Base-by-base conservation (phyloP, 1,140 invertebrate species). In the Penaeus chinensis region DNA sequence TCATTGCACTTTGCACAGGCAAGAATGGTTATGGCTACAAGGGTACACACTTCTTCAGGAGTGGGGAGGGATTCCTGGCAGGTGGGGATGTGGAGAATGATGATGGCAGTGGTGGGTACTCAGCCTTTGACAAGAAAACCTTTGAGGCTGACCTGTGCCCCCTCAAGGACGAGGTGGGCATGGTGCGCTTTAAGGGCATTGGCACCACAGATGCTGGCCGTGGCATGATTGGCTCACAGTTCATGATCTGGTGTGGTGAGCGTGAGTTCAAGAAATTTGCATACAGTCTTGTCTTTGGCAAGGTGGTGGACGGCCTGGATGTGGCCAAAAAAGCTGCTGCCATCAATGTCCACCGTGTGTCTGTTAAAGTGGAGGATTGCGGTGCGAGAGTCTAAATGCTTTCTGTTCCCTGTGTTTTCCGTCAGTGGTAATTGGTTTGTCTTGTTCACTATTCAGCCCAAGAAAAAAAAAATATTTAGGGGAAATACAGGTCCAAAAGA, bases 61-160 rank as follows among this genome's bases (percentile, higher is more conserved):
- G 86, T 71, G 90, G 88, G 10, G 90, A 90, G 66, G 90, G 90
- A 7, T 89, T 90, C 69, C 83, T 90, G 54, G 90, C 87, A 10
- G 90, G 90, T 1, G 90, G 90, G 18, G 90, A 90, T 47, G 88
- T 90, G n/a, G 90, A 90, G 71, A 87, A 87, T 77, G 88, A 90
- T 60, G 90, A 90, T 69, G 90, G 90, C 37, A 85, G 88, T 47
- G 90, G 90, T 65, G 90, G 90, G 7, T 90, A 89, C 66, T 90
- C 90, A 24, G 82, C 84, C 20, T 89, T 69, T 65, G 82, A 89
- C 20, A 87, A 84, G 47, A 81, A 22, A 11, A 89, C 88, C 32
- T 90, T 90, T 78, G 90, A 90, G 54, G 90, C 90, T 24, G 90
- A 90, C 65, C 84, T 90, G 19, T 90, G 90, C 78, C 90, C 90